phyloP scores from a whole-genome alignment of 1,140 invertebrate species.

The Papilio polyxenes region DNA sequence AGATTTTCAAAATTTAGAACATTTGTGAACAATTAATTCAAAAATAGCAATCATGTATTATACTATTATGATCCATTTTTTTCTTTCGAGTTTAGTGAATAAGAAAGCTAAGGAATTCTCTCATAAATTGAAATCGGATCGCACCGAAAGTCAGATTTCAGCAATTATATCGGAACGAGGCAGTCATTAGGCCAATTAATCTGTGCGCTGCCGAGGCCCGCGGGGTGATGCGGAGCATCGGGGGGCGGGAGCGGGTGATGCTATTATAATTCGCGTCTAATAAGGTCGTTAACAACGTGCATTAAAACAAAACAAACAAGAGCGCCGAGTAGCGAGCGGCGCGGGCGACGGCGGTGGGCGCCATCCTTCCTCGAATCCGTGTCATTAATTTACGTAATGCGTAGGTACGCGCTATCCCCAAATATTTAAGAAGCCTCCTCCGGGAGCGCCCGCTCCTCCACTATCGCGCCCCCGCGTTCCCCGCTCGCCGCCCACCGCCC shows the following conservation, averaged over 20 bases:
- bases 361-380: constrained; percentile 80
- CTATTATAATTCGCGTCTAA: constrained; percentile 77
- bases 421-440: constrained; percentile 81
- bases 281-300: constrained; percentile 79
- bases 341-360: constrained; percentile 67
- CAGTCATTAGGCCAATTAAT: constrained; percentile 76
- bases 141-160: constrained; percentile 65
- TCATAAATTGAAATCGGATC: constrained; percentile 63
- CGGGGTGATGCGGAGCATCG: constrained; percentile 42
- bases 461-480: constrained; percentile 63
- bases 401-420: constrained; percentile 81
- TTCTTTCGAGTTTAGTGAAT: not conserved
- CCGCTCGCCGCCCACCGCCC: constrained; percentile 63
- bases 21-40: not conserved
- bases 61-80: not conserved
- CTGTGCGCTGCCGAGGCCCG: constrained; percentile 42
- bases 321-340: constrained; percentile 49
- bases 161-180: constrained; percentile 72
- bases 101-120: constrained; percentile 16
- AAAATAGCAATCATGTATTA: not conserved
- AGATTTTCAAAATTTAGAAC: not conserved
- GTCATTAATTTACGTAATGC: constrained; percentile 81
- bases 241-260: constrained; percentile 54
- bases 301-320: constrained; percentile 80
- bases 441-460: constrained; percentile 78